Evolutionary conservation across 2,888 invertebrate genomes (phyloP).

Genomic region (Agrilus mali): DNA sequence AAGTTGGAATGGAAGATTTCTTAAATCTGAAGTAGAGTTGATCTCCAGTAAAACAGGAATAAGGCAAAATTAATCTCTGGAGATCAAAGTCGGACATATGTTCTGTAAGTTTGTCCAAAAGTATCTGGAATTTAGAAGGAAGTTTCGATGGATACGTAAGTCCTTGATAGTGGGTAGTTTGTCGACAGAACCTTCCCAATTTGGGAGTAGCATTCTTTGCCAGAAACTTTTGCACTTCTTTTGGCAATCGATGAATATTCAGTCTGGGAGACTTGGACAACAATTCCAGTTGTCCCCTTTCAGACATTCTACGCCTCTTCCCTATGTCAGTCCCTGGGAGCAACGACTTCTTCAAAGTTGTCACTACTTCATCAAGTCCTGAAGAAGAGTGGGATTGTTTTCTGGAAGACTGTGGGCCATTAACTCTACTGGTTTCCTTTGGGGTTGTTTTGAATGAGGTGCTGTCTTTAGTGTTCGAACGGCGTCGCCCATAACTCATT

Average conservation of each 20-base stretch:
- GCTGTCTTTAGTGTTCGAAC: no score
- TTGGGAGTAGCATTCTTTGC: no score
- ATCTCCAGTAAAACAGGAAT: conserved; percentile 25
- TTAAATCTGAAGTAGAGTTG: conserved; percentile 27
- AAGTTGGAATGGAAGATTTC: conserved; percentile 12
- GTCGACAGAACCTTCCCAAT: not conserved
- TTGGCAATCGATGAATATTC: not conserved
- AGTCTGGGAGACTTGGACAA: not conserved
- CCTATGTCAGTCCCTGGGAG: no score
- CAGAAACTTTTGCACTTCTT: no score
- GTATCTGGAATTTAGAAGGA: conserved; percentile 19
- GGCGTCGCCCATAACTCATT: no score
- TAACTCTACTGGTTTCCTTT: no score
- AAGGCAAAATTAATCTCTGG: conserved; percentile 23
- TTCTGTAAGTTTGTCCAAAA: conserved; percentile 20
- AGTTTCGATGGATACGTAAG: conserved; percentile 7
- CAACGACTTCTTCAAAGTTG: no score
- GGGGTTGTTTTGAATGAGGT: no score
- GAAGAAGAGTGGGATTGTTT: no score
- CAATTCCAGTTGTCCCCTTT: not conserved
- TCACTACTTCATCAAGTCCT: no score
- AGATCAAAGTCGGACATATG: conserved; percentile 23
- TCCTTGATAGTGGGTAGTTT: not conserved
- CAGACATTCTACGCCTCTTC: no score
- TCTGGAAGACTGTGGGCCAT: no score